Evolutionary conservation across 2,797 vertebrate genomes (phyloP).

Genomic region (Crocodylus rhombifer): DNA sequence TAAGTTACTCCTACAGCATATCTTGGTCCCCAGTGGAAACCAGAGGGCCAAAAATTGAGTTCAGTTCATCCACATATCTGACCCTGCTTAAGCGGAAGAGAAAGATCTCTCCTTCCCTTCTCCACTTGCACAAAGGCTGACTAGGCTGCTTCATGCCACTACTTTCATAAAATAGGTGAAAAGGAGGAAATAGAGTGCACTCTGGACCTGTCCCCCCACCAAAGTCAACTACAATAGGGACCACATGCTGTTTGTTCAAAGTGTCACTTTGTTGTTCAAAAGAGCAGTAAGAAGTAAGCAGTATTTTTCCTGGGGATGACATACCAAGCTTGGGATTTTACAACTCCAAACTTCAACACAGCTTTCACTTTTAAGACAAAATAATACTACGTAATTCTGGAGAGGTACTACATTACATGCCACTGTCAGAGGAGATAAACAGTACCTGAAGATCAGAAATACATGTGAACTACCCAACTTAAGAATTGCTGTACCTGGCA

Average conservation of each 20-base stretch:
- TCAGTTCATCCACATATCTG: background rate
- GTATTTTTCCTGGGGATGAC: background rate
- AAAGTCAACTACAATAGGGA: too few relatives aligned
- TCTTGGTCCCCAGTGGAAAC: background rate
- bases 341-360: background rate
- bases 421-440: background rate
- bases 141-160: background rate
- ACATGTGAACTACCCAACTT: accelerated
- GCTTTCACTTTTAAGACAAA: background rate
- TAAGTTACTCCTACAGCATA: background rate
- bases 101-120: background rate
- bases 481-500: background rate
- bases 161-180: accelerated
- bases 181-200: background rate
- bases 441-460: accelerated
- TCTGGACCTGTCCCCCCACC: too few relatives aligned
- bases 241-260: background rate
- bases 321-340: background rate
- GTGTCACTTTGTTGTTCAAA: background rate
- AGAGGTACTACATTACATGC: background rate
- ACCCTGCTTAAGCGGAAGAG: background rate
- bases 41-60: background rate
- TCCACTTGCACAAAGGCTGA: background rate
- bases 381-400: background rate
- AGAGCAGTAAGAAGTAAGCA: background rate